Conservation (phyloP, 1,140 invertebrate genomes). For the Araneus ventricosus region DNA sequence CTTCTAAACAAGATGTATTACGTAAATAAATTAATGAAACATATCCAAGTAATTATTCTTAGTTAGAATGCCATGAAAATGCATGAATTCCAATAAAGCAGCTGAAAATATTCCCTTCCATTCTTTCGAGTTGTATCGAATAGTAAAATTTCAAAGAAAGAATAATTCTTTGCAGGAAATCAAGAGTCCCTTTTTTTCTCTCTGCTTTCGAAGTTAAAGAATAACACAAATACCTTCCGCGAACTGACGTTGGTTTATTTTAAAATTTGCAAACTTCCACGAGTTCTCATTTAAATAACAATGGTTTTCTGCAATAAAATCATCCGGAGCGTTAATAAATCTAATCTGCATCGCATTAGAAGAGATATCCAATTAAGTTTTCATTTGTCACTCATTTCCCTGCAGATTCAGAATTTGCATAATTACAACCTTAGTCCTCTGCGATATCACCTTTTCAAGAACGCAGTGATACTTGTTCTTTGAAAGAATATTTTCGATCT, state of each 20-base stretch:
- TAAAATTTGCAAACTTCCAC: neutral
- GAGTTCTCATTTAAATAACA: slow-evolving; percentile 3
- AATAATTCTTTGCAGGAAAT: neutral
- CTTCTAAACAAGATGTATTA: too few relatives aligned
- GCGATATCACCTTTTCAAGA: neutral
- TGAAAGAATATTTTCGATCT: neutral
- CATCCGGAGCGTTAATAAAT: slow-evolving; percentile 17
- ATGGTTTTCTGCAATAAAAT: slow-evolving; percentile 17
- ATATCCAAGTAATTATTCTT: too few relatives aligned
- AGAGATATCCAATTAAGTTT: slow-evolving; percentile 24
- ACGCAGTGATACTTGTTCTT: neutral
- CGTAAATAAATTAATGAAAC: too few relatives aligned
- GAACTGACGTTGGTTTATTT: neutral
- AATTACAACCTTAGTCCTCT: neutral
- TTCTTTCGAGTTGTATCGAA: too few relatives aligned
- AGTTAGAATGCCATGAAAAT: too few relatives aligned
- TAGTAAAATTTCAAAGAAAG: neutral
- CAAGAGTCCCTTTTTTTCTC: neutral
- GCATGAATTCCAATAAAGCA: too few relatives aligned
- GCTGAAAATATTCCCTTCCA: too few relatives aligned
- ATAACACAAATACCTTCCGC: neutral
- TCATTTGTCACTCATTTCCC: slow-evolving; percentile 29
- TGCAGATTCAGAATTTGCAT: slow-evolving; percentile 3
- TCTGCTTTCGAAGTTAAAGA: neutral
- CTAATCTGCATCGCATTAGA: slow-evolving; percentile 24